Evolutionary conservation across 2,888 invertebrate genomes (phyloP).

Genomic region (Cephus spinipes): DNA sequence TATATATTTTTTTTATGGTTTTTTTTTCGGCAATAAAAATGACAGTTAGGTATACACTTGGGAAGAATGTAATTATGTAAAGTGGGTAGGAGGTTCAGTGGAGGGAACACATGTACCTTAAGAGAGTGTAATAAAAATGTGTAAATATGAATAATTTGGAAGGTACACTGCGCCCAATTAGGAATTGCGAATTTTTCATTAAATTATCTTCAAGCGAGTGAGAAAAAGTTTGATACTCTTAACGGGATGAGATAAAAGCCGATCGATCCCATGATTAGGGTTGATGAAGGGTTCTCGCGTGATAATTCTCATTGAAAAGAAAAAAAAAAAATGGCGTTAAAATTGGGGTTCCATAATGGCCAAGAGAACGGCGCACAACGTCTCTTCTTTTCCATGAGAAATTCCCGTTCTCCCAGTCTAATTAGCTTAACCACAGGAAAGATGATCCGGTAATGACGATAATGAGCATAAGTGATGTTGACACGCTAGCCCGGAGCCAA

Average conservation of each 20-base stretch:
- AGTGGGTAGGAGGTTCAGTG: background rate
- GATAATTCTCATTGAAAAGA: background rate
- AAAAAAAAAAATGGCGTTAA: background rate
- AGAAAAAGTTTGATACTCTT: background rate
- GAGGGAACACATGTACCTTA: background rate
- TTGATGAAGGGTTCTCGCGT: background rate
- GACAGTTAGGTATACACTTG: background rate
- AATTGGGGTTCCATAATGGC: background rate
- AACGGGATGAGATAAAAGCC: background rate
- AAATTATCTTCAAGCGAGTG: background rate
- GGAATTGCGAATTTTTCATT: background rate
- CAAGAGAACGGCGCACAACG: background rate
- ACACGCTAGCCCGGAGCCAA: background rate
- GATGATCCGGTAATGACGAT: conserved; percentile 25
- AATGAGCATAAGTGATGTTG: conserved; percentile 19
- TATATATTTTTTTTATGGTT: background rate
- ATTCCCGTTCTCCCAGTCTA: conserved; percentile 14
- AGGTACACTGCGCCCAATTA: background rate
- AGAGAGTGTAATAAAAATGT: background rate
- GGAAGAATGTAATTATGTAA: background rate
- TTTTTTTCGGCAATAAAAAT: background rate
- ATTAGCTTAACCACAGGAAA: conserved; percentile 31
- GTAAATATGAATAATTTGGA: background rate
- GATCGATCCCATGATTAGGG: background rate
- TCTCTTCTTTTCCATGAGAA: background rate